Evolutionary conservation across 92 coral and sea anemone species (phyloP), one percentile per base, ranked within the genome.

Genomic region (Palythoa grandis): DNA sequence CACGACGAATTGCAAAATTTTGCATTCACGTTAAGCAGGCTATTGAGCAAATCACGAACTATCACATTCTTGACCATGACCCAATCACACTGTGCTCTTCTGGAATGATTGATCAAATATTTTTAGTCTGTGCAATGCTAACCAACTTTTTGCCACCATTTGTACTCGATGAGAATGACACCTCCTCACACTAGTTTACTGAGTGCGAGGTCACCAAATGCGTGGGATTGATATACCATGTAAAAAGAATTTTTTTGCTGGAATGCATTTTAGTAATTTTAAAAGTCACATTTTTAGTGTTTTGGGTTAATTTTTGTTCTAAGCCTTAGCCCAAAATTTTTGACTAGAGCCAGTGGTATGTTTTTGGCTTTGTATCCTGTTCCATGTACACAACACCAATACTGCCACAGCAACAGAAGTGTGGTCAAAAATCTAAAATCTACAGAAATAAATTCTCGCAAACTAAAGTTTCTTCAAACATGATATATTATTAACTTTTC

Each of bases 131-230:
- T 84, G 89, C 92, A 12, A 79, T 85, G 92, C 52, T 85, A 16
- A 78, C 89, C 24, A 89, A 86, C 82, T 86, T 89, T 86, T 85
- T 85, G 86, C 89, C 89, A 79, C 92, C 87, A 86, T 39, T 89
- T 47, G 87, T 89, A 65, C 66, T 83, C 29, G 89, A 89, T 11
- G 76, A n/a, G n/a, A n/a, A n/a, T n/a, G n/a, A n/a, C n/a, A n/a
- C n/a, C n/a, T n/a, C n/a, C n/a, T n/a, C n/a, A n/a, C n/a, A n/a
- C n/a, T n/a, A n/a, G n/a, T n/a, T n/a, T n/a, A n/a, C n/a, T n/a
- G n/a, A n/a, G n/a, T n/a, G n/a, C n/a, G n/a, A n/a, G n/a, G n/a
- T n/a, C n/a, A n/a, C n/a, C n/a, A n/a, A n/a, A n/a, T n/a, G n/a
- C n/a, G n/a, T n/a, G n/a, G n/a, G n/a, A n/a, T n/a, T n/a, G n/a